Evolutionary conservation across 2,113 vertebrate species (phyloP).

Genomic region (Podarcis raffonei): DNA sequence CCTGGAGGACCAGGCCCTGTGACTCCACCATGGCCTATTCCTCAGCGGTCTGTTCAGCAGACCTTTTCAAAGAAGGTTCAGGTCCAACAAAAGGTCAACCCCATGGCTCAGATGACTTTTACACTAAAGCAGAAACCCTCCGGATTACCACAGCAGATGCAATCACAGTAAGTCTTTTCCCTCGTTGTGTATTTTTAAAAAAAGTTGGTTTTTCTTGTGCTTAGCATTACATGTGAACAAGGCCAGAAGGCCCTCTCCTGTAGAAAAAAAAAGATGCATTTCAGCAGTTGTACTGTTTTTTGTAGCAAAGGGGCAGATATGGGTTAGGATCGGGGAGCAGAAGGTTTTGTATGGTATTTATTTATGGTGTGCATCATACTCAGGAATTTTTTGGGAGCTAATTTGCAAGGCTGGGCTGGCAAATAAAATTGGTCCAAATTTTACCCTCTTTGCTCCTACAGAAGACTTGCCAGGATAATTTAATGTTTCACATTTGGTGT

Average conservation of each 20-base stretch:
- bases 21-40: conserved; percentile 71
- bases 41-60: conserved; percentile 77
- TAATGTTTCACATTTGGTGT: not conserved
- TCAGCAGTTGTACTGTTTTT: too few species aligned
- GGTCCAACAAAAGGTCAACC: conserved; percentile 80
- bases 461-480: not conserved
- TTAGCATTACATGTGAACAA: too few species aligned
- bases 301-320: not conserved
- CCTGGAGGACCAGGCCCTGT: conserved; percentile 72
- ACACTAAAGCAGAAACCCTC: conserved; percentile 87
- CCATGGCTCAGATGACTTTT: conserved; percentile 88
- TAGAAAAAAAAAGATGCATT: too few species aligned
- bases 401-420: not conserved
- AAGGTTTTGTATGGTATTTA: not conserved
- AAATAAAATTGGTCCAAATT: not conserved
- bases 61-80: conserved; percentile 82
- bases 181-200: not conserved
- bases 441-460: not conserved
- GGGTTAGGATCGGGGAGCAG: not conserved
- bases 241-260: too few species aligned
- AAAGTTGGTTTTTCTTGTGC: not conserved
- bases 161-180: conserved; percentile 89
- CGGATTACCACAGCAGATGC: conserved; percentile 82
- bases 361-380: not conserved
- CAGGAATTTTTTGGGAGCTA: not conserved